These are phyloP conservation scores for human DNA, from an alignment of 2,113 vertebrate species.

Conservation along the genomic window DNA sequence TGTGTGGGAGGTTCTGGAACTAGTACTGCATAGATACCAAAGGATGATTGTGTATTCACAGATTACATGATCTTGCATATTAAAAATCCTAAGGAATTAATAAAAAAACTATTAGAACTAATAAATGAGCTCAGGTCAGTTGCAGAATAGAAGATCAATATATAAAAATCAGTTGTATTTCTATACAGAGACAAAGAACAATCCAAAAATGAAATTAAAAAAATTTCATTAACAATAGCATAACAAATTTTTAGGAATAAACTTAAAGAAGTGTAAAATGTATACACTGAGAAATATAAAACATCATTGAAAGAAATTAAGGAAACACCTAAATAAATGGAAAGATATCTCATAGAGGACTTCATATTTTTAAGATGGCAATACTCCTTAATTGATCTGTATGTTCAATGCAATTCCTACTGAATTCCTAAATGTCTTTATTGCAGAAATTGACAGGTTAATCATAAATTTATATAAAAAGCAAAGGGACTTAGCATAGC, in stretches of 20 bases:
- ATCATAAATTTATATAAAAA: neutral
- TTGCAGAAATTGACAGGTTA: neutral
- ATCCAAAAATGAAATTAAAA: constrained; percentile 1
- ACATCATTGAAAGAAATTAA: neutral
- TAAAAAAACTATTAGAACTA: neutral
- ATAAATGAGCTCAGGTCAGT: neutral
- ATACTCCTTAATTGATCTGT: neutral
- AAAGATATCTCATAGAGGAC: neutral
- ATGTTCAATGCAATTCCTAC: neutral
- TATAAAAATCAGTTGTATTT: neutral
- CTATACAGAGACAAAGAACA: neutral
- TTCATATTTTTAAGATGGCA: neutral
- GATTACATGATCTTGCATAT: neutral
- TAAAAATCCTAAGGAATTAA: neutral
- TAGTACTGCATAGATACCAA: neutral
- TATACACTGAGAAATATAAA: neutral
- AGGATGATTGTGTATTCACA: neutral
- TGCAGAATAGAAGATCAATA: neutral
- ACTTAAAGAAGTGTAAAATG: neutral
- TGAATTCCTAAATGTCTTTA: neutral
- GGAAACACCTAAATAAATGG: neutral
- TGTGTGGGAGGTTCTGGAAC: neutral
- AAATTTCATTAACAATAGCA: neutral
- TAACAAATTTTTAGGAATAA: neutral
- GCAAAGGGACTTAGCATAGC: neutral